phyloP scores from a whole-genome alignment of 2,888 invertebrate species.

The Lacanobia oleracea region DNA sequence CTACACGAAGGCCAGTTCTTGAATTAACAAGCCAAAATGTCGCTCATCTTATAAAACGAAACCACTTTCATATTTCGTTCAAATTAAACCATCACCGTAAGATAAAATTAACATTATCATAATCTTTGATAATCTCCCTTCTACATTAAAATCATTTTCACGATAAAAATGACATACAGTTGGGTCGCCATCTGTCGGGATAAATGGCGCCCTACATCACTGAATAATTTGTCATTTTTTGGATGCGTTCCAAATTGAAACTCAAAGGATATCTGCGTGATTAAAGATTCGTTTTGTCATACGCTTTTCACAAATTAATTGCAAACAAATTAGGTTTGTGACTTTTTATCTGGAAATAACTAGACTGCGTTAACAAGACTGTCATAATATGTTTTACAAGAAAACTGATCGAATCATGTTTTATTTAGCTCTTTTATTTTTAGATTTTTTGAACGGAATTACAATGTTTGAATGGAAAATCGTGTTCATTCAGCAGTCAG shows the following conservation, averaged over 20 bases:
- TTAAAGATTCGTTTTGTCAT: constrained; percentile 32
- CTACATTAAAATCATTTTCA: constrained; percentile 1
- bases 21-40: not conserved
- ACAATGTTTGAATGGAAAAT: too few relatives aligned
- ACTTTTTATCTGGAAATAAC: not conserved
- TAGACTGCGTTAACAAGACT: constrained; percentile 24
- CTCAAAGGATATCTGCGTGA: constrained; percentile 39
- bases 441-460: too few relatives aligned
- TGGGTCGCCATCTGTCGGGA: constrained; percentile 30
- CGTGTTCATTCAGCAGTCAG: not conserved
- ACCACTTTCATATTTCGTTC: not conserved
- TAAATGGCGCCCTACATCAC: constrained; percentile 43
- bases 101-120: not conserved
- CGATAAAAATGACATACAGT: constrained; percentile 36
- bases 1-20: not conserved
- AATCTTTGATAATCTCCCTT: constrained; percentile 6
- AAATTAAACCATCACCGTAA: not conserved
- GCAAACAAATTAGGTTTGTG: constrained; percentile 33
- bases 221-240: constrained; percentile 59
- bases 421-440: too few relatives aligned
- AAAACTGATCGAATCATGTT: not conserved
- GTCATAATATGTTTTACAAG: constrained; percentile 5
- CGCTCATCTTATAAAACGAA: not conserved
- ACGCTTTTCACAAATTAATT: constrained; percentile 31
- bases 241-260: constrained; percentile 58